These are phyloP conservation scores for Clivina fossor DNA, from an alignment of 2,888 invertebrate species.

Conservation along the genomic window DNA sequence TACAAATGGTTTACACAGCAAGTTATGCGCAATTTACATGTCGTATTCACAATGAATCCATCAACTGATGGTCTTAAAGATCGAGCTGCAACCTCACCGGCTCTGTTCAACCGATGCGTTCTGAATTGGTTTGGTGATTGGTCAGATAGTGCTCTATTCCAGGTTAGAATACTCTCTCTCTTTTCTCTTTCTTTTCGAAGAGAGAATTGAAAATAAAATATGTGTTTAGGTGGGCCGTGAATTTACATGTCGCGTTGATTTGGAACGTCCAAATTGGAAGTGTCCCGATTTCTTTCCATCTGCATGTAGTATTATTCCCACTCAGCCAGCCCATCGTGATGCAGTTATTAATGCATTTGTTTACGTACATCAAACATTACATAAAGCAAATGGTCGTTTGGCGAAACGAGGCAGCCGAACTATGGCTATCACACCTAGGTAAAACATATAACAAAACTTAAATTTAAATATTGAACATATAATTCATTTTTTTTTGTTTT, in stretches of 20 bases:
- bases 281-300: slow-evolving; percentile 90
- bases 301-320: slow-evolving; percentile 74
- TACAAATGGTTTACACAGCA: slow-evolving; percentile 99
- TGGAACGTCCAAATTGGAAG: slow-evolving; percentile 84
- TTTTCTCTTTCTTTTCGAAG: too few relatives aligned
- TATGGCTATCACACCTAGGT: slow-evolving; percentile 90
- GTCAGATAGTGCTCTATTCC: slow-evolving; percentile 94
- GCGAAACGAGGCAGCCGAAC: slow-evolving; percentile 91
- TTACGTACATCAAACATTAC: slow-evolving; percentile 96
- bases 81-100: slow-evolving; percentile 97
- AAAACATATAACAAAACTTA: not conserved
- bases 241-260: slow-evolving; percentile 92
- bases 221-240: slow-evolving; percentile 83
- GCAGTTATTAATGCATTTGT: slow-evolving; percentile 99
- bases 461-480: too few relatives aligned
- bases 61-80: slow-evolving; percentile 98
- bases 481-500: slow-evolving; percentile 36
- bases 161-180: slow-evolving; percentile 56
- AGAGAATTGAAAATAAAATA: too few relatives aligned
- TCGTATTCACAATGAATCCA: slow-evolving; percentile 99
- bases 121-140: slow-evolving; percentile 99
- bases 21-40: slow-evolving; percentile 98
- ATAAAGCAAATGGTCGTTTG: slow-evolving; percentile 88
- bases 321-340: slow-evolving; percentile 81
- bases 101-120: slow-evolving; percentile 98